Percentiles rank a stretch among this genome's conserved stretches.
These are phyloP conservation scores for Papilio aristodemus DNA, from an alignment of 1,140 invertebrate genomes.

Conservation along the genomic window DNA sequence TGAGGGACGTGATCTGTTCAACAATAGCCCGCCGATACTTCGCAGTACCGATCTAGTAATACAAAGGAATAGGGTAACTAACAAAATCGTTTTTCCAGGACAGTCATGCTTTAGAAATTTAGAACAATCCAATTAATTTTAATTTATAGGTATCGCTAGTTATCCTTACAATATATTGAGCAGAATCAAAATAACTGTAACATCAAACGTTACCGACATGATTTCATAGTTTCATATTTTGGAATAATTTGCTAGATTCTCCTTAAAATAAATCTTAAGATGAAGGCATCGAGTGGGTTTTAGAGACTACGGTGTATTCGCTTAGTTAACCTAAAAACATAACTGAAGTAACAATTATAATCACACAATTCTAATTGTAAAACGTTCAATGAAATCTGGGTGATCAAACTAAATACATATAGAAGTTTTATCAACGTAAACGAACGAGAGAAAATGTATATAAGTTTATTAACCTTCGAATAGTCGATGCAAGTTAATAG, in stretches of 20 bases:
- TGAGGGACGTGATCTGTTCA: constrained; percentile 3
- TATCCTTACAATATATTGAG: too few relatives aligned
- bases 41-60: not conserved
- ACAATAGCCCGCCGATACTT: constrained; percentile 3
- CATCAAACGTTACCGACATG: too few relatives aligned
- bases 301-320: too few relatives aligned
- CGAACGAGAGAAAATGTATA: not conserved
- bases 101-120: not conserved
- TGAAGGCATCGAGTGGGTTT: too few relatives aligned
- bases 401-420: not conserved
- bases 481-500: not conserved
- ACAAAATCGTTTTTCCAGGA: not conserved
- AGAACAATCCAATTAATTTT: too few relatives aligned
- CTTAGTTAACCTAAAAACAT: too few relatives aligned
- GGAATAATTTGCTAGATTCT: too few relatives aligned
- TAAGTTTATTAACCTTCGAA: constrained; percentile 3
- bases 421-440: not conserved
- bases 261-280: too few relatives aligned
- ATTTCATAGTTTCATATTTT: too few relatives aligned
- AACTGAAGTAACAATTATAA: not conserved
- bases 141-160: too few relatives aligned
- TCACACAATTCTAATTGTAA: not conserved
- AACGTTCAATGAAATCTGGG: not conserved
- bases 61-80: not conserved
- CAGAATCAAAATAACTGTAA: too few relatives aligned